Evolutionary conservation across 2,888 invertebrate species (phyloP), one percentile per base, ranked within the genome.

Genomic region (Scotopteryx bipunctaria): DNA sequence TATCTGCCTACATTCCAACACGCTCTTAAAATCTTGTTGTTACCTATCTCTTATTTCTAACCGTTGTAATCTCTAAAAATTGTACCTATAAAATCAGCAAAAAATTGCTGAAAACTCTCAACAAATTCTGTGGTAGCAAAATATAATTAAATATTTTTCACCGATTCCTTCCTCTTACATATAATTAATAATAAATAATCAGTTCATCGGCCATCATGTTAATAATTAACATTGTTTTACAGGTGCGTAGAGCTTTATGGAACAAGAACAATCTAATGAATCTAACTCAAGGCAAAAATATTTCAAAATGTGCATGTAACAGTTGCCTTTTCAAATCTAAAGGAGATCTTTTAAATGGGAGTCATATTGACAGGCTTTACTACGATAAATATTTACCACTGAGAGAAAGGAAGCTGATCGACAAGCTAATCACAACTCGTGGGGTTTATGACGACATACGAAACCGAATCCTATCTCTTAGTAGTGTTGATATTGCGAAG

Each of bases 371-470:
- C 38, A 66, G 64, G 29, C 67, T 78, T 16, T 74, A 67, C 27
- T 67, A 64, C 40, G 71, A 73, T 27, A 71, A 78, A 53, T 74
- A 71, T 57, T 62, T 80, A 48, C 74, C 78, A 8, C 55, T 69
- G 5, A 64, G 76, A 52, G 77, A 83, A 59, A 71, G 64, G 33
- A 78, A 76, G 36, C 64, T 81, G 36, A 48, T 81, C 5, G 65
- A 73, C 25, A 80, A 73, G 61, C 62, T 83, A 40, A 67, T 76
- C 4, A 67, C 68, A 59, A 77, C 80, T 16, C 73, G 76, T 53
- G 75, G 71, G 19, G 61, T 68, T 4, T 81, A 83, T 36, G 71
- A 81, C 57, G 73, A 76, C 19, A 64, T 77, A n/a, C 67, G 75
- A 37, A 65, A 66, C 25, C 67, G 69, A 53, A 62, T 76, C 32